A percentile compares a stretch with the other conserved stretches of the same genome.
Conservation (phyloP, 2,888 invertebrate species). For the Scaptomyza caliginosa region DNA sequence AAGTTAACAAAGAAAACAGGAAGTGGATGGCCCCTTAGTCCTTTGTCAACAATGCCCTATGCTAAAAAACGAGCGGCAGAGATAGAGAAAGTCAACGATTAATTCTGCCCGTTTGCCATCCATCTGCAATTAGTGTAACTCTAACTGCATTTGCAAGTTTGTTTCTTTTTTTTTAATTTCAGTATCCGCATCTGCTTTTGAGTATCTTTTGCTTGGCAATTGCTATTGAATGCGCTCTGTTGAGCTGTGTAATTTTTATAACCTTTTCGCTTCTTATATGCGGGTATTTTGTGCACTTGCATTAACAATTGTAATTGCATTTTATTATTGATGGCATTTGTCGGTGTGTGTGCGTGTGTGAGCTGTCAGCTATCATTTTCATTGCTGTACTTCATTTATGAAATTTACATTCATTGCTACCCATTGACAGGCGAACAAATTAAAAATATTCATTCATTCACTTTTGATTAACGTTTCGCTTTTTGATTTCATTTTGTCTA, state of each 20-base stretch:
- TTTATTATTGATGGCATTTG: constrained; percentile 67
- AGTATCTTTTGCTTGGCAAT: constrained; percentile 26
- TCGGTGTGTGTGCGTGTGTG: not conserved
- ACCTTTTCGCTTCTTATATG: constrained; percentile 13
- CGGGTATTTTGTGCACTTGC: constrained; percentile 18
- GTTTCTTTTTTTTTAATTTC: not conserved
- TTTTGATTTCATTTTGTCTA: constrained; percentile 39
- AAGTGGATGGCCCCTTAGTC: not conserved
- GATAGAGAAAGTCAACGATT: constrained; percentile 13
- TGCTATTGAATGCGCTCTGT: constrained; percentile 42
- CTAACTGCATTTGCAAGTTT: constrained; percentile 10
- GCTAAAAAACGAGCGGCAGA: not conserved
- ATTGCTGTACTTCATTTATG: constrained; percentile 63
- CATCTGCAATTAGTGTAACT: constrained; percentile 7
- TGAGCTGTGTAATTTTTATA: constrained; percentile 39
- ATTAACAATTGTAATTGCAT: constrained; percentile 54
- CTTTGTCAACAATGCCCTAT: constrained; percentile 1
- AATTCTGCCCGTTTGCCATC: constrained; percentile 13
- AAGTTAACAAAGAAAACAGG: constrained; percentile 12
- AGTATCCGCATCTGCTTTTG: no score
- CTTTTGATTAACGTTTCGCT: constrained; percentile 61
- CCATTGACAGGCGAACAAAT: constrained; percentile 50
- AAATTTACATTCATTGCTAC: constrained; percentile 65
- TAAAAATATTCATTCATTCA: constrained; percentile 51
- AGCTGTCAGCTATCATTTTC: constrained; percentile 36